Conservation (phyloP, 2,113 vertebrate genomes). For the Rhadina sibilatrix region DNA sequence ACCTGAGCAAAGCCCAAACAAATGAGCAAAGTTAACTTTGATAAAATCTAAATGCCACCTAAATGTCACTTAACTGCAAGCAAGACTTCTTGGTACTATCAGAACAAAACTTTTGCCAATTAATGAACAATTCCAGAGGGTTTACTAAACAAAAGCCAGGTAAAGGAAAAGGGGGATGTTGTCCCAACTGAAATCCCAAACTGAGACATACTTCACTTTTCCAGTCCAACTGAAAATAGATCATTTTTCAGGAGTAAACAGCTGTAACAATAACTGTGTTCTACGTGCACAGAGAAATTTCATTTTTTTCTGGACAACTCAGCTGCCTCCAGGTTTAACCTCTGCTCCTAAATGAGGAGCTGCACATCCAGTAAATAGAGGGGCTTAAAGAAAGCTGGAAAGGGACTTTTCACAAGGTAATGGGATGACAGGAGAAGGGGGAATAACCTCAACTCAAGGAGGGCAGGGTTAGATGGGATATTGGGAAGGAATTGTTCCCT, state of each 20-base stretch:
- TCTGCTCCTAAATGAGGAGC: fast-evolving
- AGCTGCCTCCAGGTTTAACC: background rate
- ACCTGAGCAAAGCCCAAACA: background rate
- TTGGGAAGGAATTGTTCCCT: background rate
- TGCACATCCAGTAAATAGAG: too few relatives aligned
- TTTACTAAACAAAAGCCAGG: background rate
- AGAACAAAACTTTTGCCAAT: background rate
- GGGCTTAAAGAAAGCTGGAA: background rate
- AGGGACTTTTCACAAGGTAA: background rate
- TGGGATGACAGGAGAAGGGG: background rate
- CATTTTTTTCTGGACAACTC: background rate
- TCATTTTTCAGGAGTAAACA: fast-evolving
- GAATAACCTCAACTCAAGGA: background rate
- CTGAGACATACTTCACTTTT: background rate
- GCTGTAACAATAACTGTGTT: background rate
- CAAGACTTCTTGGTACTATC: background rate
- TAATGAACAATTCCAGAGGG: background rate
- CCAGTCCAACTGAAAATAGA: fast-evolving
- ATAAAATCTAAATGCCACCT: background rate
- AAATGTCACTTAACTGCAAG: background rate
- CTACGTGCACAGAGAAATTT: fast-evolving
- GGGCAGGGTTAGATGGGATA: fast-evolving
- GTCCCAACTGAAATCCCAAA: background rate
- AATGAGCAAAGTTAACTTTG: background rate
- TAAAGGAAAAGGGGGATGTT: fast-evolving